Evolutionary conservation across 2,797 vertebrate species (phyloP).

Genomic region (Morelia viridis): DNA sequence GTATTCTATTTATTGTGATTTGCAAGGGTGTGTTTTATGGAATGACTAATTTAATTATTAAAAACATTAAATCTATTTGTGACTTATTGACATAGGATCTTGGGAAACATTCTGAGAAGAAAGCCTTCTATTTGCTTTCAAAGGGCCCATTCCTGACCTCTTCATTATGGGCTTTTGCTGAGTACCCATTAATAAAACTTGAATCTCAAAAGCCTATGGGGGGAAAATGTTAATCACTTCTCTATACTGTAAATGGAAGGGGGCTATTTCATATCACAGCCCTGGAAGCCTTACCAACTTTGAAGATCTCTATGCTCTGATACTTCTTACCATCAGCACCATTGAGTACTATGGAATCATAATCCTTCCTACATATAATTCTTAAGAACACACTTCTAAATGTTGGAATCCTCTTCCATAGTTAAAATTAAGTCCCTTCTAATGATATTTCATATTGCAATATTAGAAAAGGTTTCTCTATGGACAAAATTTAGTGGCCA

Average conservation of each 20-base stretch:
- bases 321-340: background rate
- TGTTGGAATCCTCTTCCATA: background rate
- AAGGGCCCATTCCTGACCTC: background rate
- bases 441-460: background rate
- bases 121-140: background rate
- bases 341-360: background rate
- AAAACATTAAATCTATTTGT: conserved; percentile 68
- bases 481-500: background rate
- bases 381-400: background rate
- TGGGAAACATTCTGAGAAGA: background rate
- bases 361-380: background rate
- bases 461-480: background rate
- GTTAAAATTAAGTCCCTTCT: background rate
- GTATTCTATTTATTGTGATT: conserved; percentile 73
- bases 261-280: background rate
- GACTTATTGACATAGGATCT: conserved; percentile 12
- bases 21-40: conserved; percentile 59
- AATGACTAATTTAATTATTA: conserved; percentile 70
- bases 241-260: background rate
- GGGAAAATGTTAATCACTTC: background rate
- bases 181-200: background rate
- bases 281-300: background rate
- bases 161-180: background rate
- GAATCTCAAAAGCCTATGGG: background rate
- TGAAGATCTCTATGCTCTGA: background rate